A percentile compares a stretch with the other conserved stretches of the same genome.
These are phyloP conservation scores for Irena cyanogastra DNA, from an alignment of 2,113 vertebrate genomes.

Conservation along the genomic window DNA sequence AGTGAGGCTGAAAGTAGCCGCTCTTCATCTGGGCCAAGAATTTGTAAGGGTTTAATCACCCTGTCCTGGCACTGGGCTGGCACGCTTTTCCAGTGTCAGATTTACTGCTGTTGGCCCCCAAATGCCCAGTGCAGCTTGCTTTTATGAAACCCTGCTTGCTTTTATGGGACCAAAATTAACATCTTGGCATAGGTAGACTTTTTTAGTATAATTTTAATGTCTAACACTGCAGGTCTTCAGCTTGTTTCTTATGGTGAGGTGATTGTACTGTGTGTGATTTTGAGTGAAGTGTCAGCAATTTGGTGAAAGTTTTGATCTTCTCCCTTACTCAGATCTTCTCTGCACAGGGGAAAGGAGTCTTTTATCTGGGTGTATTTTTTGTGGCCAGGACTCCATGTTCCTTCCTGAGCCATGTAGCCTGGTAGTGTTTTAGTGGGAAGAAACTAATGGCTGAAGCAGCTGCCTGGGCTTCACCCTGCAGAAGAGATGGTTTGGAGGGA, in stretches of 20 bases:
- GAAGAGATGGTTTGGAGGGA: neutral
- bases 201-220: neutral
- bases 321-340: neutral
- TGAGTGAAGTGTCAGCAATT: neutral
- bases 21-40: neutral
- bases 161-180: neutral
- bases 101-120: neutral
- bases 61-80: neutral
- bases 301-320: neutral
- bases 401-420: neutral
- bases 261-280: neutral
- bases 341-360: neutral
- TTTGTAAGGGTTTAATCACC: neutral
- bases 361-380: neutral
- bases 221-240: neutral
- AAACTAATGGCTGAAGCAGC: neutral
- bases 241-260: neutral
- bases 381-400: rapidly evolving
- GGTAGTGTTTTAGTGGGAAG: neutral
- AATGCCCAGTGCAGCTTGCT: neutral
- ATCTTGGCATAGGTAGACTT: neutral
- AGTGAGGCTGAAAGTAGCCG: neutral
- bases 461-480: neutral
- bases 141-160: neutral
- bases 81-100: neutral